Base-by-base conservation (phyloP, 2,113 vertebrate species). In the Oenanthe melanoleuca region DNA sequence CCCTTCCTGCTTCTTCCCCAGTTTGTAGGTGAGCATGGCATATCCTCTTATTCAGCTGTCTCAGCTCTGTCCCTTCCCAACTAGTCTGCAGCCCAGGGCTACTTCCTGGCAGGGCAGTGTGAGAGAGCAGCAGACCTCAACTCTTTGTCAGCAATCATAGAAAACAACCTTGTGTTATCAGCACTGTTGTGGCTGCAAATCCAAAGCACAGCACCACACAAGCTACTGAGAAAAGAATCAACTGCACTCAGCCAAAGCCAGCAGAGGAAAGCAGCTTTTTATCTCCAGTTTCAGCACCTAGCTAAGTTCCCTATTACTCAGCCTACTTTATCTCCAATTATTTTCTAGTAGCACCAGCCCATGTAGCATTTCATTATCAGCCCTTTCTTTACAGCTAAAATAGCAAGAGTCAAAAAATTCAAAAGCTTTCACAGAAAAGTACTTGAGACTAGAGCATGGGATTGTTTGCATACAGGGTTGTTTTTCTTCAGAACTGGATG, bases 71-170 rank as follows among this genome's bases (percentile, higher is more conserved):
- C 37, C 14, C 37, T 56, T 60, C 44, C 20, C 26, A 19, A 0
- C 29, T 42, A 1, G 49, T 65, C 44, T 21, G 49, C 67, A 26
- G 29, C 44, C 45, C 59, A 63, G 44, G 25, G 29, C 34, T 17
- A 0, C 9, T 38, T 6, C 0, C 47, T 20, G 67, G 23, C 1
- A 12, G 18, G 31, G 57, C 2, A 12, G 37, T 1, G 15, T 20
- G 63, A 72, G 42, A 3, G 2, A 67, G 25, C 57, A 82, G 61
- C 28, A 66, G 52, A 33, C 42, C n/a, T 28, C 3, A 1, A 17
- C 3, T 3, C 15, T 29, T 14, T 14, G 4, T 28, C 66, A 82
- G 34, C 33, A n/a, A 2, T 11, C 47, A 87, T 44, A 61, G 16
- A 31, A 72, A 74, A 57, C 15, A 24, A 4, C 31, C 13, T 4